These are phyloP conservation scores for Metopolophium dirhodum DNA, from an alignment of 1,140 invertebrate genomes.

Conservation along the genomic window DNA sequence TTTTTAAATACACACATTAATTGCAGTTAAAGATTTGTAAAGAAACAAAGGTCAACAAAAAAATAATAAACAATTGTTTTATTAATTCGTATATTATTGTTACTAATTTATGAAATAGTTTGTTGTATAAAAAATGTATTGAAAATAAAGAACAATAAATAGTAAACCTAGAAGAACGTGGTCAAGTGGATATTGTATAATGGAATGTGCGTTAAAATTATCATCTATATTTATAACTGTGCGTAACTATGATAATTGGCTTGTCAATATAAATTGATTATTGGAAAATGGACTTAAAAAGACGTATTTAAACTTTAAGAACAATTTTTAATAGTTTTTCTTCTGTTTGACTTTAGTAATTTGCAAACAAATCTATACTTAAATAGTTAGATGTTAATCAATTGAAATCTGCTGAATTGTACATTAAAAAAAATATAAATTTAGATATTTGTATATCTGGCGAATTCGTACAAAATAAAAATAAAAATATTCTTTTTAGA, in stretches of 20 bases:
- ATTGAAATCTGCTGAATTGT: background rate
- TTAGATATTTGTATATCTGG: background rate
- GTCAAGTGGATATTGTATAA: background rate
- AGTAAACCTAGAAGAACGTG: too few relatives aligned
- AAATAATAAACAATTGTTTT: too few relatives aligned
- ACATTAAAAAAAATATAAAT: background rate
- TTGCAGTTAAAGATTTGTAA: too few relatives aligned
- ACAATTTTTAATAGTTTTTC: background rate
- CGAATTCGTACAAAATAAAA: background rate
- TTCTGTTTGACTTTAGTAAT: background rate
- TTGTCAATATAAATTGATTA: background rate
- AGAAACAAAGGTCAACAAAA: too few relatives aligned
- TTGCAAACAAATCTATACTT: background rate
- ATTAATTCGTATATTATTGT: too few relatives aligned
- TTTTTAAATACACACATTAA: too few relatives aligned
- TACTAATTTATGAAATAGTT: too few relatives aligned
- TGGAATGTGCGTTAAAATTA: background rate
- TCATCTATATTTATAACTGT: background rate
- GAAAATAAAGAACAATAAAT: too few relatives aligned
- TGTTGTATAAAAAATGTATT: too few relatives aligned
- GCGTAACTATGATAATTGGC: background rate
- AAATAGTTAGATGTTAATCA: background rate
- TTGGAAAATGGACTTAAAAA: background rate
- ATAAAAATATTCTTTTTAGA: background rate
- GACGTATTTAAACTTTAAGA: background rate